Conservation (phyloP, 2,113 vertebrate species). For the Sphyrna mokarran region DNA sequence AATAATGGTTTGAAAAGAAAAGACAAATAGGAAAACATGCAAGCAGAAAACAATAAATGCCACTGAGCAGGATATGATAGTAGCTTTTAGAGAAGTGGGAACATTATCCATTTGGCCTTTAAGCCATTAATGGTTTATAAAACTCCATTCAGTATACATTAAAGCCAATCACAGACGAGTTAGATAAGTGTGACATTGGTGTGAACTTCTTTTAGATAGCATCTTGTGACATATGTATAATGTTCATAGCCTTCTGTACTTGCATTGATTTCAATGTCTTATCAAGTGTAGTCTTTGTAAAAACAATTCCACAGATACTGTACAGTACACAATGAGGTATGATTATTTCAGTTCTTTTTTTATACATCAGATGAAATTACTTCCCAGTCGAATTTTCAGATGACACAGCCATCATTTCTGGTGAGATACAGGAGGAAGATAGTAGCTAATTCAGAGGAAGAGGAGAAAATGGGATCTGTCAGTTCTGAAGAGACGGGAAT, state of each 20-base stretch:
- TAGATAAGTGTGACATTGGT: not conserved
- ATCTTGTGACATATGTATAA: slow-evolving; percentile 5
- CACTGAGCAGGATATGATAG: not conserved
- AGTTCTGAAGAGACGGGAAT: not conserved
- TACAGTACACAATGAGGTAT: not conserved
- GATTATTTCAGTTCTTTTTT: not conserved
- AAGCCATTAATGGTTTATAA: not conserved
- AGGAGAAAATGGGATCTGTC: slow-evolving; percentile 18
- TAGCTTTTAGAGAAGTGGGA: not conserved
- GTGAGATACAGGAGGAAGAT: not conserved
- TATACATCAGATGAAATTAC: not conserved
- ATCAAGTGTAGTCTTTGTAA: not conserved
- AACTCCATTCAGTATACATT: not conserved
- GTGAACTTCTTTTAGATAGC: slow-evolving; percentile 3
- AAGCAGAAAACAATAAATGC: not conserved
- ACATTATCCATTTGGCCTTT: not conserved
- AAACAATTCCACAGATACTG: not conserved
- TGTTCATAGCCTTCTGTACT: not conserved
- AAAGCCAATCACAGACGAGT: not conserved
- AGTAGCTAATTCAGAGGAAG: not conserved
- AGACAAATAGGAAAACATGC: not conserved
- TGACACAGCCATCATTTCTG: not conserved
- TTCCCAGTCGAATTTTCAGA: not conserved
- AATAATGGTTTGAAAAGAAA: not conserved
- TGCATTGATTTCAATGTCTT: slow-evolving; percentile 15